Conservation (phyloP, 2,113 vertebrate species). For the Corvus moneduloides region DNA sequence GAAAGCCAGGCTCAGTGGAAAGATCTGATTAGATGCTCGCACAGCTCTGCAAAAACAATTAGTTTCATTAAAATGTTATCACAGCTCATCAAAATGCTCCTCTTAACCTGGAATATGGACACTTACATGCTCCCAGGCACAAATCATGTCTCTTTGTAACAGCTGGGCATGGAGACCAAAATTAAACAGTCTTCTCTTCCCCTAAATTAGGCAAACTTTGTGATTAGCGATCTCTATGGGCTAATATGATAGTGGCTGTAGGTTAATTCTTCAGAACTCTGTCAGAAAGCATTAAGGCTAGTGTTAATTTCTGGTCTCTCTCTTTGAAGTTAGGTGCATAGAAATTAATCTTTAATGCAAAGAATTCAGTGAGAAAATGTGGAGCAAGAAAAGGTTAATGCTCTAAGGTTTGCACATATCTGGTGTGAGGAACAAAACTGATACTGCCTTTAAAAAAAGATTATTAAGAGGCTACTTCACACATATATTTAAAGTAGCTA, state of each 20-base stretch:
- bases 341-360: background rate
- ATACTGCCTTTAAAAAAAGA: background rate
- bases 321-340: background rate
- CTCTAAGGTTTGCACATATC: background rate
- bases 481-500: background rate
- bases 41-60: background rate
- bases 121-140: background rate
- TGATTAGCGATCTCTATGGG: background rate
- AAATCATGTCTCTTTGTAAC: background rate
- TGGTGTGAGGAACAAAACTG: background rate
- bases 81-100: background rate
- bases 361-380: background rate
- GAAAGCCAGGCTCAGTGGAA: background rate
- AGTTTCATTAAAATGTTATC: background rate
- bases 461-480: background rate
- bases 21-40: background rate
- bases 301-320: background rate
- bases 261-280: background rate
- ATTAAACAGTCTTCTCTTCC: background rate
- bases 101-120: background rate
- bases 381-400: background rate
- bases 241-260: background rate
- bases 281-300: background rate
- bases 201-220: background rate
- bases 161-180: background rate